Conservation (phyloP, 2,888 invertebrate species). For the Melieria omissa region DNA sequence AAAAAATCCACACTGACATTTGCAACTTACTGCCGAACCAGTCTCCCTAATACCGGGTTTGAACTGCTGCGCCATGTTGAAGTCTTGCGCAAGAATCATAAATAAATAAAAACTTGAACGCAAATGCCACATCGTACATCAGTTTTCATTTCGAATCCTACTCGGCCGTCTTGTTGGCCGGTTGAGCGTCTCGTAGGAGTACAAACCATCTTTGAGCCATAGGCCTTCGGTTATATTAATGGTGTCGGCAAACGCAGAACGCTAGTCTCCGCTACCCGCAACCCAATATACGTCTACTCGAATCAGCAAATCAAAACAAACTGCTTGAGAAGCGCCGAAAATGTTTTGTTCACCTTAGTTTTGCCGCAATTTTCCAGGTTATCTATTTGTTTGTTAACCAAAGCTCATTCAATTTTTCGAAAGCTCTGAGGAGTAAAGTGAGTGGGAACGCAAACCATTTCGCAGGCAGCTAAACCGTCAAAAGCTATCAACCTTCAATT, state of each 20-base stretch:
- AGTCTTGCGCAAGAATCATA: conserved; percentile 55
- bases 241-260: conserved; percentile 12
- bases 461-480: too few relatives aligned
- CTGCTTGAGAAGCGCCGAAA: background rate
- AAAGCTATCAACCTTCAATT: too few relatives aligned
- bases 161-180: conserved; percentile 51
- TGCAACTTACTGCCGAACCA: conserved; percentile 55
- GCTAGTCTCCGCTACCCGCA: background rate
- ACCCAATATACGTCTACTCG: conserved; percentile 8
- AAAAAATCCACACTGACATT: background rate
- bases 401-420: too few relatives aligned
- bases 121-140: conserved; percentile 44
- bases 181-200: conserved; percentile 58
- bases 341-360: background rate
- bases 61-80: conserved; percentile 49
- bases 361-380: too few relatives aligned
- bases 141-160: conserved; percentile 56
- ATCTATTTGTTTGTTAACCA: too few relatives aligned
- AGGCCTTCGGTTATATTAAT: conserved; percentile 57
- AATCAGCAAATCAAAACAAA: conserved; percentile 27
- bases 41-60: conserved; percentile 58
- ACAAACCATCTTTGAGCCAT: conserved; percentile 57
- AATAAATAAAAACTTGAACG: conserved; percentile 47
- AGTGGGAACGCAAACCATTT: too few relatives aligned
- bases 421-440: too few relatives aligned